Base-by-base conservation (phyloP, 2,888 invertebrate genomes). In the Dynastes tityus region DNA sequence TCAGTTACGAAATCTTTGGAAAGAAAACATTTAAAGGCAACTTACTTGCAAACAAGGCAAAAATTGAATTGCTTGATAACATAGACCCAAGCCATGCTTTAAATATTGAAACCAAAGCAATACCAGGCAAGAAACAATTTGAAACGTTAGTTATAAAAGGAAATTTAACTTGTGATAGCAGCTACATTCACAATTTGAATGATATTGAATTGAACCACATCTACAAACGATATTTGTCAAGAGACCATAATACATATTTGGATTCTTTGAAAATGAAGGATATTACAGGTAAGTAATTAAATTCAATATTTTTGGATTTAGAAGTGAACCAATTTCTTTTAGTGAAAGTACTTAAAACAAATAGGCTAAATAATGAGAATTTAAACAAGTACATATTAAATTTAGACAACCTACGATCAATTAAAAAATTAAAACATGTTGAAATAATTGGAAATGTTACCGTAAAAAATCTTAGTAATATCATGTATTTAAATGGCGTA, bases 1-100 rank as follows among this genome's bases (percentile, higher is more conserved):
- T 65, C 45, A 87, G 85, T 32, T 85, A 83, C 76, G 76, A 80
- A 5, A 85, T 87, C 65, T 81, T 76, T 65, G 86, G 86, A 2
- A 82, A 81, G 61, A 87, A 86, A 80, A 81, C 74, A 27, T 84
- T 86, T 75, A 79, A 71, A 67, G 82, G 83, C n/a, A 81, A 78
- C 4, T 70, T 87, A 32, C 84, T 81, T 76, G 81, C 83, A 51
- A 82, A 85, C 64, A 81, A 77, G 58, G 76, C 80, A n/a, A 65
- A 67, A 49, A 80, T 80, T 22, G 73, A 80, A 49, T 80, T 78
- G 78, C 78, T 82, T 55, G 80, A 82, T 40, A 77, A 77, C 27
- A 9, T 79, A 27, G 64, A 77, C 8, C 22, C 80, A 0, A 51
- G 9, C 5, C 70, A 80, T 27, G 78, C 65, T 73, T 37, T 78